Conservation (phyloP, 1,140 invertebrate species). For the Vanessa atalanta region DNA sequence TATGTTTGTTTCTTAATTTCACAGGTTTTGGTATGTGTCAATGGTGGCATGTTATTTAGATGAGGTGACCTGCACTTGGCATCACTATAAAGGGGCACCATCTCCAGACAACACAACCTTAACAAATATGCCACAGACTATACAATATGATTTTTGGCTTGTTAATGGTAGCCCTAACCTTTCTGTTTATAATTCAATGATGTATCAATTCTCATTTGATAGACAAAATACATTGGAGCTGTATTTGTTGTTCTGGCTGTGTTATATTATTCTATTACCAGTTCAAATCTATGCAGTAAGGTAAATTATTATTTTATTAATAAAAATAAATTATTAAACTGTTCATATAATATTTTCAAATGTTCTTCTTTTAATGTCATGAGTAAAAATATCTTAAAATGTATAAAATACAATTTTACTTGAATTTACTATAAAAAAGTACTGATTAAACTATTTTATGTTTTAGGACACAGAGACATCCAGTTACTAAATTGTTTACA, state of each 20-base stretch:
- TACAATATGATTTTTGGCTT: conserved; percentile 96
- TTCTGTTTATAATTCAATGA: conserved; percentile 90
- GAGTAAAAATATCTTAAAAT: too few relatives aligned
- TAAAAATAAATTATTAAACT: too few relatives aligned
- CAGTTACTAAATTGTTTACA: conserved; percentile 95
- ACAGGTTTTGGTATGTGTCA: conserved; percentile 97
- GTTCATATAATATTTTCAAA: too few relatives aligned
- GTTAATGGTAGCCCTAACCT: conserved; percentile 97
- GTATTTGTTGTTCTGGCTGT: conserved; percentile 93
- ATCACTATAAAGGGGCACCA: conserved; percentile 82
- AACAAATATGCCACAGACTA: conserved; percentile 60
- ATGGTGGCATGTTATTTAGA: conserved; percentile 95
- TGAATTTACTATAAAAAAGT: neutral
- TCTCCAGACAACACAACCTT: conserved; percentile 62
- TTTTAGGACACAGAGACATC: conserved; percentile 90
- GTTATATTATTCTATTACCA: conserved; percentile 92
- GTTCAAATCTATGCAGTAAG: conserved; percentile 94
- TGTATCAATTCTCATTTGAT: conserved; percentile 98
- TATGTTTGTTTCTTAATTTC: conserved; percentile 41
- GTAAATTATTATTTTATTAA: conserved; percentile 48
- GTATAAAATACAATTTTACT: neutral
- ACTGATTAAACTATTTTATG: conserved; percentile 15
- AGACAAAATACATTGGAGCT: conserved; percentile 96
- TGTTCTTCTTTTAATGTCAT: too few relatives aligned
- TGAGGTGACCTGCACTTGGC: conserved; percentile 89